These are phyloP conservation scores for Cebidichthys violaceus DNA, from an alignment of 2,113 vertebrate species.

Conservation along the genomic window DNA sequence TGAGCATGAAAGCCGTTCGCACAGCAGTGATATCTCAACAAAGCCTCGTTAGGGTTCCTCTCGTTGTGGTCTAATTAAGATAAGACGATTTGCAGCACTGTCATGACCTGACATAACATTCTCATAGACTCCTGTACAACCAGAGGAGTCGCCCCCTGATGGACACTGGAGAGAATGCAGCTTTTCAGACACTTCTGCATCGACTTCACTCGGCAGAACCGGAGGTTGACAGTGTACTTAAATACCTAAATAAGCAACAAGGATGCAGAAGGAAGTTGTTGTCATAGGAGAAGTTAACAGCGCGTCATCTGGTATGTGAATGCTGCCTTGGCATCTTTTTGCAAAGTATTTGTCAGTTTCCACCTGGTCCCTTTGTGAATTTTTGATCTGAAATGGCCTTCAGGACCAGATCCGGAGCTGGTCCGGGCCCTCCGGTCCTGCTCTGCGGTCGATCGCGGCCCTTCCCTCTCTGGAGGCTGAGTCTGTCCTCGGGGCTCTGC, in stretches of 20 bases:
- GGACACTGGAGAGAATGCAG: not conserved
- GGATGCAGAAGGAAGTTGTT: not conserved
- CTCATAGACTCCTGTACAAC: no score
- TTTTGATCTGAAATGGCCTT: not conserved
- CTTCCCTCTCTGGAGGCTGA: not conserved
- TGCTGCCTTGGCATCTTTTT: not conserved
- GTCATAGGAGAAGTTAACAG: not conserved
- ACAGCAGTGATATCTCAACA: constrained; percentile 1
- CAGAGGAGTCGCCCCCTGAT: not conserved
- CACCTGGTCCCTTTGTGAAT: not conserved
- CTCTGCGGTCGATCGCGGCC: constrained; percentile 1
- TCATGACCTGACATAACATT: no score
- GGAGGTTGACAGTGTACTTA: not conserved
- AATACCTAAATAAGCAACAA: no score
- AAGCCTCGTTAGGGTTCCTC: constrained; percentile 6
- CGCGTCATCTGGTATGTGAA: not conserved
- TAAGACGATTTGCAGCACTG: not conserved
- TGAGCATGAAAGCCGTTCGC: not conserved
- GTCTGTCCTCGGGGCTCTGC: constrained; percentile 70
- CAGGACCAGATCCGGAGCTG: not conserved
- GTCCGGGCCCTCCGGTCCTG: not conserved
- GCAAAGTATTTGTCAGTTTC: not conserved
- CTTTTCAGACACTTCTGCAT: not conserved
- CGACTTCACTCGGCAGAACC: not conserved
- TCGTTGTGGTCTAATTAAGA: constrained; percentile 24